Percentiles rank a stretch among this genome's conserved stretches.
Conservation (phyloP, 2,113 vertebrate genomes). For the Centropus unirufus region DNA sequence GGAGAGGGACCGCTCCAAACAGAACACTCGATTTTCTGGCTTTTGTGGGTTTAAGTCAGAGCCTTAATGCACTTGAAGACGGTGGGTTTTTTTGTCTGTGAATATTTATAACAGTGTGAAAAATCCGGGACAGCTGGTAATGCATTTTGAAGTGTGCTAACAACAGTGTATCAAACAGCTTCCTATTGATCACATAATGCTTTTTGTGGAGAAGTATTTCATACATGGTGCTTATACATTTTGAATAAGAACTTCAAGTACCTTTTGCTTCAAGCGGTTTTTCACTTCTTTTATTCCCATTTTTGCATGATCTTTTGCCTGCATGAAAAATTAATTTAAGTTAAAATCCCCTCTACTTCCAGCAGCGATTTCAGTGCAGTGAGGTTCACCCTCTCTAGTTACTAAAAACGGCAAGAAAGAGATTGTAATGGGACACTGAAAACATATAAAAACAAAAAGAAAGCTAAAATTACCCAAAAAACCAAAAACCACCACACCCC, state of each 20-base stretch:
- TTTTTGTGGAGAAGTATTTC: conserved; percentile 76
- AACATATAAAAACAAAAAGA: conserved; percentile 71
- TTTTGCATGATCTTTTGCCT: conserved; percentile 98
- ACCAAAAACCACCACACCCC: background rate
- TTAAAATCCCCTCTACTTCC: conserved; percentile 78
- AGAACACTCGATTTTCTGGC: conserved; percentile 56
- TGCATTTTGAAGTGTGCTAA: conserved; percentile 85
- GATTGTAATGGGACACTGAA: conserved; percentile 56
- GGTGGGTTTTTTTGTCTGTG: conserved; percentile 69
- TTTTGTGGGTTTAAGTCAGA: conserved; percentile 76
- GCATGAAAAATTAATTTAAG: conserved; percentile 81
- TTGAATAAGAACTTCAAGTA: conserved; percentile 86
- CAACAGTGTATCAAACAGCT: conserved; percentile 80
- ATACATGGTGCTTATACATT: conserved; percentile 76
- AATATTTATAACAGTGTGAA: conserved; percentile 84
- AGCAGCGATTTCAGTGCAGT: conserved; percentile 63
- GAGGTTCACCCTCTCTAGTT: conserved; percentile 68
- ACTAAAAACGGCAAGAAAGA: conserved; percentile 61
- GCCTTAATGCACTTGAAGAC: conserved; percentile 77
- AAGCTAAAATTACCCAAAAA: conserved; percentile 48
- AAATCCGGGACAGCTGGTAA: conserved; percentile 82
- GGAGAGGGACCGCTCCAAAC: background rate
- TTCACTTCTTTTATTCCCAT: conserved; percentile 99
- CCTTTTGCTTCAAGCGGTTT: conserved; percentile 91
- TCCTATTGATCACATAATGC: conserved; percentile 82